Evolutionary conservation across 1,140 invertebrate genomes (phyloP), one percentile per base, ranked within the genome.

Genomic region (Drosophila serrata): DNA sequence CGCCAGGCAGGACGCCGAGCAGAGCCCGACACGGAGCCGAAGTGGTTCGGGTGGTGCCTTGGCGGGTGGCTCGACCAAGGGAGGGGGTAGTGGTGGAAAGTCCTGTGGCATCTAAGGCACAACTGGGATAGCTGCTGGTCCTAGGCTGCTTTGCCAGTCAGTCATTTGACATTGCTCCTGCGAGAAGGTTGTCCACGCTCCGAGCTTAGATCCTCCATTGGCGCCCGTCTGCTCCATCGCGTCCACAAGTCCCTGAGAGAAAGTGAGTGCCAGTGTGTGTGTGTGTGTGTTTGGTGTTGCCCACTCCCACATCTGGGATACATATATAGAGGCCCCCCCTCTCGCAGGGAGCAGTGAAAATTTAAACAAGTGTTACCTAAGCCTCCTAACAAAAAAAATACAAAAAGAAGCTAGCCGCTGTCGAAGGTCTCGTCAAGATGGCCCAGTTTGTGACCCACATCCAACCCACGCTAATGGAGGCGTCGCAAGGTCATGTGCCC

Each of bases 381-480:
- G 67, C 61, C 39, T 27, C 29, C 6, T 11, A 67, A n/a, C n/a
- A 24, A 24, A 24, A 24, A 53, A 22, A 68, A 43, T 37, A 57
- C 9, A 76, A 49, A 45, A 46, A 57, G 45, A 43, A 61, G 37
- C 33, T 11, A 76, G 17, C 45, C 40, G 19, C 37, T 12, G 58
- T 65, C 68, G 43, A 73, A 63, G 33, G 63, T 51, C 55, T 43
- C 48, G 35, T 48, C 42, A 49, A 75, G 60, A 85, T 94, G 94
- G 94, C 94, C 43, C 94, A 94, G 87, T 94, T 94, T 75, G 94
- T 94, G 56, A 94, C 94, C 45, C 94, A 94, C 81, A 94, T 94
- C 75, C 94, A 94, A 85, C 94, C 94, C 31, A 94, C 94, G 31
- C 77, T 94, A 88, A 75, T 94, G 85, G 94, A 94, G 81, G 93